Evolutionary conservation across 2,888 invertebrate species (phyloP), one percentile per base, ranked within the genome.

Genomic region (Pterobdella sp.): DNA sequence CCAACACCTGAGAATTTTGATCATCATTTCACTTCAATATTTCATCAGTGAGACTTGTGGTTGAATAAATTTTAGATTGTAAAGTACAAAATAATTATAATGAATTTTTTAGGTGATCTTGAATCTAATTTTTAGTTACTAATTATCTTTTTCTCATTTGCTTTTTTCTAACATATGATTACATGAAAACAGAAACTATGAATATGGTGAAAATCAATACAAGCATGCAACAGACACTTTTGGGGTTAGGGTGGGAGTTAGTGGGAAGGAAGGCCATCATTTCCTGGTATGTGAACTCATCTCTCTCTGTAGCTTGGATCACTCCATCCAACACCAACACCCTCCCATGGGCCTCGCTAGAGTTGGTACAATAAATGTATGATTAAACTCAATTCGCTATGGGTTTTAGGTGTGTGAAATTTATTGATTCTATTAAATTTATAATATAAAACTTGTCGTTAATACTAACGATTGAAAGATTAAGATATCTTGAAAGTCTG

Each of bases 241-340:
- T 89, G 0, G 98, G 98, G 80, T 90, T 89, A 3, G 91, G 89
- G 84, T 98, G 98, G 77, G 90, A 89, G 82, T 92, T 93, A 0
- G 98, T 85, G 0, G 98, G 94, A 66, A 98, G 84, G 82, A 94
- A 94, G 0, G 94, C 88, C 79, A 98, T 92, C 95, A 96, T 96
- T 86, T 98, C 98, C 84, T 97, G 97, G 84, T 98, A 98, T 0
- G 95, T 89, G 84, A 92, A 95, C 84, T 98, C 98, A 86, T 98
- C 98, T 78, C 88, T 88, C 82, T 96, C 91, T 0, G 96, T 93
- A 80, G 94, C 95, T 82, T 98, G 98, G 78, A 98, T 94, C 35
- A 96, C 92, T 34, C 94, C 95, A 85, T 98, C 97, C 63, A 98
- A 85, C 1, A 95, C 89, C 67, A 98, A 85, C 1, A 91, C 92